phyloP scores from a whole-genome alignment of 2,888 invertebrate species.

The Ennomos fuscantarius region DNA sequence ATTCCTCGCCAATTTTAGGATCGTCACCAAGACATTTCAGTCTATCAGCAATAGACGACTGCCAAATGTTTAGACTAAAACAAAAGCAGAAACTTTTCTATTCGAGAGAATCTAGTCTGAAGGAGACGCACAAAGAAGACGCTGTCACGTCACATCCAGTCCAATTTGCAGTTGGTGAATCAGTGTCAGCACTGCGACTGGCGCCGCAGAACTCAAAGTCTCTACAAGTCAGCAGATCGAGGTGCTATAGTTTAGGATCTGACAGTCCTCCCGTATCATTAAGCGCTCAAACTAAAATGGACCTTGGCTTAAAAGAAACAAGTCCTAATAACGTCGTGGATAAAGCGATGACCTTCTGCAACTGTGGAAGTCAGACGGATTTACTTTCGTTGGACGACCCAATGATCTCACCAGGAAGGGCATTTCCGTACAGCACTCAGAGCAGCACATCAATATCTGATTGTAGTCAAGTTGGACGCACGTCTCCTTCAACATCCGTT shows the following conservation, averaged over 20 bases:
- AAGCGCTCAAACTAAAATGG: conserved; percentile 87
- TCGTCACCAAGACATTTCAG: conserved; percentile 88
- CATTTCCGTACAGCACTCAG: conserved; percentile 70
- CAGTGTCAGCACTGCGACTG: conserved; percentile 80
- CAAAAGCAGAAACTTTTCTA: conserved; percentile 72
- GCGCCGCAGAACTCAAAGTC: conserved; percentile 59
- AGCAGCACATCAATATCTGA: conserved; percentile 83
- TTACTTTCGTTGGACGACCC: conserved; percentile 87
- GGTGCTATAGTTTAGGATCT: conserved; percentile 89
- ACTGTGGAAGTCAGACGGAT: conserved; percentile 91
- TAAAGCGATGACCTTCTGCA: conserved; percentile 83
- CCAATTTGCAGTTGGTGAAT: conserved; percentile 89
- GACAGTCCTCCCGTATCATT: conserved; percentile 82
- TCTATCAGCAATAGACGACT: conserved; percentile 87
- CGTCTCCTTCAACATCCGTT: conserved; percentile 84
- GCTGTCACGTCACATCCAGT: conserved; percentile 72
- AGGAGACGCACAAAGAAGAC: conserved; percentile 74
- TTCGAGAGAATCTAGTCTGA: conserved; percentile 75
- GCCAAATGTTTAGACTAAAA: conserved; percentile 76
- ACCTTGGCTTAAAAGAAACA: conserved; percentile 86
- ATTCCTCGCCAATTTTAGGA: conserved; percentile 78
- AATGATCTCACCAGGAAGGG: conserved; percentile 75
- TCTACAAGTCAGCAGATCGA: conserved; percentile 67
- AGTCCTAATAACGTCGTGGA: conserved; percentile 70
- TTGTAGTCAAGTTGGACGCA: conserved; percentile 82